Evolutionary conservation across 2,797 vertebrate genomes (phyloP).

Genomic region (Hemitrygon akajei): DNA sequence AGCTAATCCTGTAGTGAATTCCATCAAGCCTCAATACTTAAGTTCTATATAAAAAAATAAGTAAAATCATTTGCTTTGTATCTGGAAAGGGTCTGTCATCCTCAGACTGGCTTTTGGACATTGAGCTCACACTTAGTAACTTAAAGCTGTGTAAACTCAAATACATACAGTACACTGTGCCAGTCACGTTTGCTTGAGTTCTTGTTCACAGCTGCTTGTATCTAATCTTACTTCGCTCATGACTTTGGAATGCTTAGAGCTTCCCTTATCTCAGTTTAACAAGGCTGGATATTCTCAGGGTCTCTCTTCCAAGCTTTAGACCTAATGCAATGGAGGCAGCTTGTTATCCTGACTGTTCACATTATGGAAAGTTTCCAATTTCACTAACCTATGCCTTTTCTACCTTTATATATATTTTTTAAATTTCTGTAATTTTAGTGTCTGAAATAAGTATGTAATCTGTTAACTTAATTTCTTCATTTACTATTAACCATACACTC

Average conservation of each 20-base stretch:
- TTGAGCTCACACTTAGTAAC: background rate
- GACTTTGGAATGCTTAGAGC: background rate
- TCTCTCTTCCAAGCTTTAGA: background rate
- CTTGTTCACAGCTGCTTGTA: background rate
- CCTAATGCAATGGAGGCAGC: background rate
- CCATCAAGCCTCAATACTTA: background rate
- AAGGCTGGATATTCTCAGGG: background rate
- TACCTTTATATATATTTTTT: background rate
- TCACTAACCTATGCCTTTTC: background rate
- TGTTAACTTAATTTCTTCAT: background rate
- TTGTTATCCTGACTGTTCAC: background rate
- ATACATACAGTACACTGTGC: background rate
- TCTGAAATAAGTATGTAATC: background rate
- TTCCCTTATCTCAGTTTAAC: background rate
- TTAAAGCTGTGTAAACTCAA: background rate
- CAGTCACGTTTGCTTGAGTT: background rate
- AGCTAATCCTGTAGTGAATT: background rate
- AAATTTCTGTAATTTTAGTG: background rate
- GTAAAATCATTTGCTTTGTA: background rate
- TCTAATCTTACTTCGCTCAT: slow-evolving; percentile 3
- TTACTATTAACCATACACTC: background rate
- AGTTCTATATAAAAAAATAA: background rate
- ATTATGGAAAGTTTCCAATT: background rate
- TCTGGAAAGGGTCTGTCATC: background rate
- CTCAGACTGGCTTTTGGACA: background rate